Evolutionary conservation across 2,888 invertebrate genomes (phyloP).

Genomic region (Napeogenes inachia): DNA sequence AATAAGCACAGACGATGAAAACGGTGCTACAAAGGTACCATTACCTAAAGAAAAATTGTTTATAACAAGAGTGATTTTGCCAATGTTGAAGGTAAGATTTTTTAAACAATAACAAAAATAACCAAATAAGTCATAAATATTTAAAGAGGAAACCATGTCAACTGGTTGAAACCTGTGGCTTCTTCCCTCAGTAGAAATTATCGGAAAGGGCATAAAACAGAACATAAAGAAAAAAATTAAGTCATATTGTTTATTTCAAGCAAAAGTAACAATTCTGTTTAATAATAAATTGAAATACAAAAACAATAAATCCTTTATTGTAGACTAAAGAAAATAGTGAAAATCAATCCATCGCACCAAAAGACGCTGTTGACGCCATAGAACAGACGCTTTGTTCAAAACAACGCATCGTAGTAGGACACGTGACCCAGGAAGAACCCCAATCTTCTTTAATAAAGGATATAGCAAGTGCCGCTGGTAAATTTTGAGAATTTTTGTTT

Average conservation of each 20-base stretch:
- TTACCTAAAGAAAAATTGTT: background rate
- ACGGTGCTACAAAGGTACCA: background rate
- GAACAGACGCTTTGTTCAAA: background rate
- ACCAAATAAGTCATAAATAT: no score
- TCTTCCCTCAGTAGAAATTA: no score
- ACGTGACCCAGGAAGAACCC: background rate
- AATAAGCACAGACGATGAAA: background rate
- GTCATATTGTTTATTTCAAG: no score
- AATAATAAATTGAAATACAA: background rate
- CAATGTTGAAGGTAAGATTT: background rate
- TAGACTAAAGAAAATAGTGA: background rate
- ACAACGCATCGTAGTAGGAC: background rate
- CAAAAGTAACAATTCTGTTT: no score
- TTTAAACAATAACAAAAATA: background rate
- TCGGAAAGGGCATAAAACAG: no score
- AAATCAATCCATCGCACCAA: background rate
- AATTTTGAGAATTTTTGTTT: background rate
- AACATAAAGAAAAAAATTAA: no score
- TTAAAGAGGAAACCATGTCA: no score
- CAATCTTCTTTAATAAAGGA: background rate
- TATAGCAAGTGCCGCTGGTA: background rate
- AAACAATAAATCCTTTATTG: background rate
- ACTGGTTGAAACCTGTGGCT: no score
- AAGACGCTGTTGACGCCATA: background rate
- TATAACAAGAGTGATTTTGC: background rate